Evolutionary conservation across 2,113 vertebrate species (phyloP), one percentile per base, ranked within the genome.

Genomic region (Motacilla alba): DNA sequence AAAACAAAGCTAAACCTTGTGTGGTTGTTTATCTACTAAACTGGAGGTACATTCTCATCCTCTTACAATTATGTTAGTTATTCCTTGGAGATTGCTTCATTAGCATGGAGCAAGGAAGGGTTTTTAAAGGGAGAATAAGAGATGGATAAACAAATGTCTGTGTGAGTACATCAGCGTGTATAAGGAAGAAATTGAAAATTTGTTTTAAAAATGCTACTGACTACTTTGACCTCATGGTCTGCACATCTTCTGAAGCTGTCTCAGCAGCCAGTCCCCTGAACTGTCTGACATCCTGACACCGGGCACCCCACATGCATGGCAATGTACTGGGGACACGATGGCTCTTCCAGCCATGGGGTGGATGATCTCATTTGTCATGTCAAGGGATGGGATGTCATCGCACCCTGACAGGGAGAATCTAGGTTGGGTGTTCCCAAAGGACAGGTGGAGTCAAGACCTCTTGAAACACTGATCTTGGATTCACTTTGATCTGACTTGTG

Each of bases 1-100:
- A 85, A 96, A 89, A 41, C 74, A 82, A 82, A 85, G 49, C 67
- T 89, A 83, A 93, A 73, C 24, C 49, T 68, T 85, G 24, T 9
- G 5, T 62, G 14, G n/a, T 23, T 78, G 47, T 87, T 93, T 79
- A 87, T 59, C 62, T 75, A 35, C 50, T 47, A 30, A 93, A 76
- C 64, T 66, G 53, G 84, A 87, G 22, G 70, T 76, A 87, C 47
- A 60, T 85, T 85, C 74, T 85, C 39, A 84, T 93, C 39, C 59
- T 83, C 37, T 92, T 89, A 73, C 22, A 68, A 58, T 23, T 13
- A 10, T 60, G 37, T 50, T 81, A 56, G 53, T 84, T 85, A 85
- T 22, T 84, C 50, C 70, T 83, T 53, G 35, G 81, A 93, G 80
- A 84, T 30, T 49, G 31, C 26, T 94, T 81, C 60, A 81, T 81